Conservation (phyloP, 2,113 vertebrate species). For the Chionis minor region DNA sequence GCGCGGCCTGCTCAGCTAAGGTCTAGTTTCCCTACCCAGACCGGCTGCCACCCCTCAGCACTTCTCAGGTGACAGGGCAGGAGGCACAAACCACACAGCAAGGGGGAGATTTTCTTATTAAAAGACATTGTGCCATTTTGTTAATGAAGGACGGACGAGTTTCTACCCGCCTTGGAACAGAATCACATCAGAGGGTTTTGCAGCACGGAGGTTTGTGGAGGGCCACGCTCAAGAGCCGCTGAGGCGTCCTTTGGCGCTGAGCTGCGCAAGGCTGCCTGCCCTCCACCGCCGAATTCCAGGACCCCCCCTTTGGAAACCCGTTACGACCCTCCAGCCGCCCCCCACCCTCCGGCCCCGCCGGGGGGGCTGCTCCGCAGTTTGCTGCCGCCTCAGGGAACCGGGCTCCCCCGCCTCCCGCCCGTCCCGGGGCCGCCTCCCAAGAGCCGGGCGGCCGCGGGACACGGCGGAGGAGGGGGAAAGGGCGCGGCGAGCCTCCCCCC, state of each 20-base stretch:
- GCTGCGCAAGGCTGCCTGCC: neutral
- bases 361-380: neutral
- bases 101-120: neutral
- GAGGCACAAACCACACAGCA: neutral
- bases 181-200: neutral
- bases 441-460: neutral
- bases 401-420: neutral
- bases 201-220: neutral
- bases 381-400: neutral
- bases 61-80: neutral
- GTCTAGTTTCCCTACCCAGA: neutral
- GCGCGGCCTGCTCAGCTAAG: neutral
- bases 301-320: neutral
- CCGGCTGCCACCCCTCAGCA: neutral
- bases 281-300: neutral
- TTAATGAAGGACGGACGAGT: neutral
- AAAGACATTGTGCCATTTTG: neutral
- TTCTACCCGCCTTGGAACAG: neutral
- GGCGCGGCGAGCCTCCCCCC: neutral
- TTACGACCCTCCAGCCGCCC: neutral
- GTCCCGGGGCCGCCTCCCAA: neutral
- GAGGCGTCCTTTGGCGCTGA: rapidly evolving
- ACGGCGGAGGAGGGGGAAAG: rapidly evolving
- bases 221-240: too few relatives aligned
- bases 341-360: neutral